phyloP scores from a whole-genome alignment of 1,140 invertebrate species.

The Helicorthomorpha holstii region DNA sequence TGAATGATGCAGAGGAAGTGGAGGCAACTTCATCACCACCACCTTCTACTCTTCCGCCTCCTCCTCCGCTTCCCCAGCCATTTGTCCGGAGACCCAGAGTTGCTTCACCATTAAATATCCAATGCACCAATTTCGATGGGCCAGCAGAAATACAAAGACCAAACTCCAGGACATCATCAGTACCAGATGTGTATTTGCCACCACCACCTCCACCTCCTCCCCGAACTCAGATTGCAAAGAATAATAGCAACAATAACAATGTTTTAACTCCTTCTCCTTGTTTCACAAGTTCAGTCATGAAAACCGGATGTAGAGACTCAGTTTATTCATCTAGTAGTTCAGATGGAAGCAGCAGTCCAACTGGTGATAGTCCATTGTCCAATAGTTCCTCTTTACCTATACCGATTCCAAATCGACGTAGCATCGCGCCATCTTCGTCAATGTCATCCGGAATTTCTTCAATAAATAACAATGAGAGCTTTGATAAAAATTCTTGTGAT shows the following conservation, averaged over 20 bases:
- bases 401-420: conserved; percentile 9
- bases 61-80: conserved; percentile 10
- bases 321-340: background rate
- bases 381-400: conserved; percentile 7
- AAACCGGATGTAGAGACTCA: background rate
- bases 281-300: too few relatives aligned
- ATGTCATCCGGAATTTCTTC: background rate
- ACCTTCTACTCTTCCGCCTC: conserved; percentile 7
- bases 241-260: background rate
- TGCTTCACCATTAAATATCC: background rate
- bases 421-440: background rate
- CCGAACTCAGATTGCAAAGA: background rate
- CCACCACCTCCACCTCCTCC: conserved; percentile 11
- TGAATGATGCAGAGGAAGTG: background rate
- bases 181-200: conserved; percentile 1
- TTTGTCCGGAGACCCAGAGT: background rate
- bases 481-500: too few relatives aligned
- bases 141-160: too few relatives aligned
- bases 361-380: background rate
- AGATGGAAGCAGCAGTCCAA: background rate
- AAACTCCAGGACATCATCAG: background rate
- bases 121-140: background rate
- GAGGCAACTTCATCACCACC: background rate
- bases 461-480: background rate
- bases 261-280: too few relatives aligned